phyloP scores from a whole-genome alignment of 2,797 vertebrate genomes.

The Pantherophis alleghaniensis region DNA sequence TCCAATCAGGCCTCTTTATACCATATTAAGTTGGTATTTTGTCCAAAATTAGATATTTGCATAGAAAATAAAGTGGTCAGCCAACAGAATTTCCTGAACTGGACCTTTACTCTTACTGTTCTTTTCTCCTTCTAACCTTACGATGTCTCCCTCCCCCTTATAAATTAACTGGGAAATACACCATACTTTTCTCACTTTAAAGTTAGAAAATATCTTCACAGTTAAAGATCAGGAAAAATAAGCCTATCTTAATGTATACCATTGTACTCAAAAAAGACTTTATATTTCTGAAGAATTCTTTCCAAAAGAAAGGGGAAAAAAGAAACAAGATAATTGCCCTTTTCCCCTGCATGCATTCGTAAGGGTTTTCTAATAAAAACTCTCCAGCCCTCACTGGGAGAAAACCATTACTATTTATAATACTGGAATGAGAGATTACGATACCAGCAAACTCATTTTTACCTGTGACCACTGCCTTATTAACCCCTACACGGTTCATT shows the following conservation, averaged over 20 bases:
- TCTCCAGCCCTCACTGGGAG: constrained; percentile 2
- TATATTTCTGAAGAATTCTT: background rate
- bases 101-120: background rate
- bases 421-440: constrained; percentile 26
- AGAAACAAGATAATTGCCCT: background rate
- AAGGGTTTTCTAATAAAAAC: background rate
- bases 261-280: background rate
- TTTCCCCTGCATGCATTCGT: background rate
- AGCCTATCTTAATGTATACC: background rate
- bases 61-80: background rate
- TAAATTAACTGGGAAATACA: background rate
- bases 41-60: background rate
- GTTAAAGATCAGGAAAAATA: background rate
- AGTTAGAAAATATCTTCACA: background rate
- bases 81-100: background rate
- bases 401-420: constrained; percentile 30
- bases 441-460: constrained; percentile 28
- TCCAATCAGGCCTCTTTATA: background rate
- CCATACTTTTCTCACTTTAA: background rate
- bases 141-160: background rate
- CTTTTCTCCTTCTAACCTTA: background rate
- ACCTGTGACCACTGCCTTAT: constrained; percentile 29
- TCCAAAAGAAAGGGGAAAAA: background rate
- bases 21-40: background rate
- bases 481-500: constrained; percentile 15